Conservation (phyloP, 2,888 invertebrate genomes). For the Balanococcus diminutus region DNA sequence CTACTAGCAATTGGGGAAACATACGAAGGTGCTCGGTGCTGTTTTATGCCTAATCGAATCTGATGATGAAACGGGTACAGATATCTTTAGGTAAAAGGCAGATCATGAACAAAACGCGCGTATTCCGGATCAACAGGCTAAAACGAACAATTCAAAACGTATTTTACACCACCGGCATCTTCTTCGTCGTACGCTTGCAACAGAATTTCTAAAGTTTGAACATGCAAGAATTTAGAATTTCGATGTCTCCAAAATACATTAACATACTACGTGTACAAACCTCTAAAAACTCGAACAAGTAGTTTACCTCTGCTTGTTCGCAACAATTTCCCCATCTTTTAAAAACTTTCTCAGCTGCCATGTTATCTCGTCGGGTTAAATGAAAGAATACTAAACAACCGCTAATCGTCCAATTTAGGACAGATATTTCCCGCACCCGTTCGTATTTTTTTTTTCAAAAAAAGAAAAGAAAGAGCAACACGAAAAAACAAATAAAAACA, state of each 20-base stretch:
- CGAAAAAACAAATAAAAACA: background rate
- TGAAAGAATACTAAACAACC: slow-evolving; percentile 89
- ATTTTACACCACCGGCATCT: slow-evolving; percentile 77
- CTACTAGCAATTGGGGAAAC: slow-evolving; percentile 65
- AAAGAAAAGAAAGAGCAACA: background rate
- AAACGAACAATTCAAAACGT: slow-evolving; percentile 79
- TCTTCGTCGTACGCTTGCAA: slow-evolving; percentile 85
- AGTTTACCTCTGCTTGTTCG: slow-evolving; percentile 72
- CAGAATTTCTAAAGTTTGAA: slow-evolving; percentile 77
- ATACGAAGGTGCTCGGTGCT: slow-evolving; percentile 72
- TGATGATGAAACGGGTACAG: slow-evolving; percentile 65
- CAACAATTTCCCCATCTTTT: slow-evolving; percentile 87
- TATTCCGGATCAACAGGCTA: slow-evolving; percentile 93
- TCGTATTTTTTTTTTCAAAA: background rate
- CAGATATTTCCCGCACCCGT: slow-evolving; percentile 69
- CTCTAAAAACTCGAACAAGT: slow-evolving; percentile 36
- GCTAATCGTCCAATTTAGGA: slow-evolving; percentile 84
- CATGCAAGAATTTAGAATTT: slow-evolving; percentile 60
- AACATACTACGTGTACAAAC: background rate
- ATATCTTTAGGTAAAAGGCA: slow-evolving; percentile 71
- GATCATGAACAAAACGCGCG: slow-evolving; percentile 73
- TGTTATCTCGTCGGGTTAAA: slow-evolving; percentile 86
- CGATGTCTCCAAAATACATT: background rate
- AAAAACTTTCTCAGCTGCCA: slow-evolving; percentile 93
- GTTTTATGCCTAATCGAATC: slow-evolving; percentile 72